Conservation (phyloP, 1,140 invertebrate species). For the Rhynchophorus ferrugineus region DNA sequence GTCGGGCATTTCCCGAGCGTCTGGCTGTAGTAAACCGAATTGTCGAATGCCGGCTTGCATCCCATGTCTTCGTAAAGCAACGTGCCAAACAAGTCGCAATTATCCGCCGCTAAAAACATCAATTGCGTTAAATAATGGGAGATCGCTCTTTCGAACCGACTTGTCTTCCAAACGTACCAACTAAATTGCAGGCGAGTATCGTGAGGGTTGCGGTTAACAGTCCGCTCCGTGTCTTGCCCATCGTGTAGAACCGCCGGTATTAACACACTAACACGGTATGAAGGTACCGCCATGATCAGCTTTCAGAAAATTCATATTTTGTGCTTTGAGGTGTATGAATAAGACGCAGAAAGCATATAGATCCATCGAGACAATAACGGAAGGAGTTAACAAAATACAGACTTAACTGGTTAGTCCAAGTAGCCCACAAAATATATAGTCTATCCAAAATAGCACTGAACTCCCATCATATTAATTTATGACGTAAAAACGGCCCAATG, state of each 20-base stretch:
- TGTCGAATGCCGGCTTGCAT: conserved; percentile 15
- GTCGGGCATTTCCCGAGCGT: conserved; percentile 11
- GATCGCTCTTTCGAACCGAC: no score
- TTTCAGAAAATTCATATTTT: neutral
- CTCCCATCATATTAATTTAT: no score
- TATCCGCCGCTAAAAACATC: neutral
- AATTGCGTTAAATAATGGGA: no score
- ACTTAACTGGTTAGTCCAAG: no score
- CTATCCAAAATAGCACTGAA: no score
- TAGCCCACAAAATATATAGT: no score
- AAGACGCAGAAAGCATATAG: neutral
- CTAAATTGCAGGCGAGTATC: no score
- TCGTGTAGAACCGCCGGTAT: neutral
- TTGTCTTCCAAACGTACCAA: no score
- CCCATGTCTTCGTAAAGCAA: conserved; percentile 25
- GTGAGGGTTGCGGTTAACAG: no score
- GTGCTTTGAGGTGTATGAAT: neutral
- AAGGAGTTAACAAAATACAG: neutral
- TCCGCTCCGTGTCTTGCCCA: neutral
- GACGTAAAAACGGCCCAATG: no score
- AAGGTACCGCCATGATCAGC: neutral
- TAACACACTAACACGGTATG: neutral
- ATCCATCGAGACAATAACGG: neutral
- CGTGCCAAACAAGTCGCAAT: conserved; percentile 15
- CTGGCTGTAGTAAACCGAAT: neutral